These are phyloP conservation scores for Pelagia noctiluca DNA, from an alignment of 30 jellyfish, hydroid and myxozoan genomes.

Conservation along the genomic window DNA sequence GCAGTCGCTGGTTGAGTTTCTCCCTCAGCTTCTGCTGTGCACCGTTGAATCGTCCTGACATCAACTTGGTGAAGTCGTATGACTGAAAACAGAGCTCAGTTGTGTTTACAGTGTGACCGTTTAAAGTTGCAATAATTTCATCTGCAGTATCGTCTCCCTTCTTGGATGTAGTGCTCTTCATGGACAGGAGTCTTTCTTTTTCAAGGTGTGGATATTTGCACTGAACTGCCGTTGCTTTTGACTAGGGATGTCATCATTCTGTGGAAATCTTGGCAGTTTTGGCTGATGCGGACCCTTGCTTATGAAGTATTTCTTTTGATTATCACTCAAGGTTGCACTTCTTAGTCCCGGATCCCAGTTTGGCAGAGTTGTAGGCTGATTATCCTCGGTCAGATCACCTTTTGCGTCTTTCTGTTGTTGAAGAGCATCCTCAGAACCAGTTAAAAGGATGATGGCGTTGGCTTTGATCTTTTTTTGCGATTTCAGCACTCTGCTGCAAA, in stretches of 20 bases:
- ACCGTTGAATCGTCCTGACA: too few species aligned
- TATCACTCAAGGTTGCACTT: background rate
- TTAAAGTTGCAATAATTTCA: slow-evolving; percentile 32
- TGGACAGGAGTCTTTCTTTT: slow-evolving; percentile 48
- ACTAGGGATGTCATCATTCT: too few species aligned
- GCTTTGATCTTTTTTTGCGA: slow-evolving; percentile 14
- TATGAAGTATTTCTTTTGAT: too few species aligned
- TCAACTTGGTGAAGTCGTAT: slow-evolving; percentile 44
- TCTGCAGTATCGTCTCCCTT: slow-evolving; percentile 50
- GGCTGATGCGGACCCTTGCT: too few species aligned
- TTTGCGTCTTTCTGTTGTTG: slow-evolving; percentile 20
- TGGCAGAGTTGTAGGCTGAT: slow-evolving; percentile 19
- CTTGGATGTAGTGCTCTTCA: slow-evolving; percentile 51
- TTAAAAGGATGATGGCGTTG: slow-evolving; percentile 5
- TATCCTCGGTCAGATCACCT: background rate
- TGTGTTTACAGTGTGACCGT: slow-evolving; percentile 16
- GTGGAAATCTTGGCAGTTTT: background rate
- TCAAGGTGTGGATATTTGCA: background rate
- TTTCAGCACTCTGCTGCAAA: slow-evolving; percentile 22
- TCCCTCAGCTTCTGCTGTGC: slow-evolving; percentile 53
- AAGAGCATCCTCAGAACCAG: slow-evolving; percentile 19
- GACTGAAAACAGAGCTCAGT: slow-evolving; percentile 62
- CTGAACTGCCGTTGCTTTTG: background rate
- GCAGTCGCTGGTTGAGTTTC: slow-evolving; percentile 17
- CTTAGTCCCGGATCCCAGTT: slow-evolving; percentile 61